Conservation (phyloP, 2,113 vertebrate species). For the Neopipo cinnamomea region DNA sequence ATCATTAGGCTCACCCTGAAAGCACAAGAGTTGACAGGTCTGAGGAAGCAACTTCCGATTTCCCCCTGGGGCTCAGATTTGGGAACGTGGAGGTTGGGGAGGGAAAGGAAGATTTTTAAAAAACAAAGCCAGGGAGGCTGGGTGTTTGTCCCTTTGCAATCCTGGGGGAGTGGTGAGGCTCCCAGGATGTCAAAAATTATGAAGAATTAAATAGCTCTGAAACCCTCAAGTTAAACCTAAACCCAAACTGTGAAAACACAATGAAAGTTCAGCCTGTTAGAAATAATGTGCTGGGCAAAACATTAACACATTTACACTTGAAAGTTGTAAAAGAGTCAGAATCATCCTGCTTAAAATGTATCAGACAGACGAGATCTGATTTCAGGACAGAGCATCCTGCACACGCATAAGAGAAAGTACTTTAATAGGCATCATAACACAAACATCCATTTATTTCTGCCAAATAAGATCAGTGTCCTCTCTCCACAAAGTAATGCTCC, state of each 20-base stretch:
- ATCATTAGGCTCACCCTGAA: constrained; percentile 59
- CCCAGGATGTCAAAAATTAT: not conserved
- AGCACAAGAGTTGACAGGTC: constrained; percentile 61
- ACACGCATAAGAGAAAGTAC: constrained; percentile 4
- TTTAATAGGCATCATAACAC: constrained; percentile 3
- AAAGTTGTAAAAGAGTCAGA: constrained; percentile 45
- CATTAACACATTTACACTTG: constrained; percentile 52
- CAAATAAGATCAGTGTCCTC: constrained; percentile 41
- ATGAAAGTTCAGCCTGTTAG: constrained; percentile 38
- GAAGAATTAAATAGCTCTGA: not conserved
- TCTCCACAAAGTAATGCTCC: not conserved
- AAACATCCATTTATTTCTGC: constrained; percentile 52
- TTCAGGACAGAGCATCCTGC: constrained; percentile 28
- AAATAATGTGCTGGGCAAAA: constrained; percentile 58
- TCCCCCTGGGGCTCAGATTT: constrained; percentile 37
- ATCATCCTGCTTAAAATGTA: constrained; percentile 34
- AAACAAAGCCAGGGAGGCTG: not conserved
- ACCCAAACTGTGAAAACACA: constrained; percentile 51
- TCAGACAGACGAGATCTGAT: constrained; percentile 10
- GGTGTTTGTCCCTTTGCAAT: not conserved
- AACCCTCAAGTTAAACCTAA: constrained; percentile 1
- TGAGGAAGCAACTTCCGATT: constrained; percentile 28
- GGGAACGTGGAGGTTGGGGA: constrained; percentile 9
- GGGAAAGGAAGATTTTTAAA: not conserved
- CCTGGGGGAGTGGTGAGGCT: not conserved